phyloP scores from a whole-genome alignment of 2,888 invertebrate genomes.

The Osedax frankpressi region DNA sequence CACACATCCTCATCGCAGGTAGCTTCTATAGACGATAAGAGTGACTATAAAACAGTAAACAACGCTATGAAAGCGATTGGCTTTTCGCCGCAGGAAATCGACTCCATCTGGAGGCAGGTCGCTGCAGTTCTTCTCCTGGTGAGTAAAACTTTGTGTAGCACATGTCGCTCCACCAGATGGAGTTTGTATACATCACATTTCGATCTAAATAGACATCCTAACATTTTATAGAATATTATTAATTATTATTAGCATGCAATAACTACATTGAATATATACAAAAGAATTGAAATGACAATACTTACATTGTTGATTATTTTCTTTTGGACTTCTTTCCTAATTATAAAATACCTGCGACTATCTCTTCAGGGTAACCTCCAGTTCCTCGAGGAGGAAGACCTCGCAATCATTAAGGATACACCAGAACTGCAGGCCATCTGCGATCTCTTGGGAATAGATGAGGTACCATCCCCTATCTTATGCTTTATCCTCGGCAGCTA shows the following conservation, averaged over 20 bases:
- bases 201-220: not conserved
- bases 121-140: slow-evolving; percentile 81
- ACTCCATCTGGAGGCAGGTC: slow-evolving; percentile 77
- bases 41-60: slow-evolving; percentile 67
- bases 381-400: slow-evolving; percentile 49
- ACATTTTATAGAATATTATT: not conserved
- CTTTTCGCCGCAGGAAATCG: slow-evolving; percentile 62
- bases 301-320: too few species aligned
- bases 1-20: too few species aligned
- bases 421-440: slow-evolving; percentile 50
- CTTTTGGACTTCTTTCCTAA: too few species aligned
- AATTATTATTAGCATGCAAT: too few species aligned
- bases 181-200: too few species aligned
- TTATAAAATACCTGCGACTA: too few species aligned
- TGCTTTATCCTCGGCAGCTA: too few species aligned
- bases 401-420: slow-evolving; percentile 50
- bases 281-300: too few species aligned
- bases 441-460: slow-evolving; percentile 56
- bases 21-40: slow-evolving; percentile 62
- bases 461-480: slow-evolving; percentile 39
- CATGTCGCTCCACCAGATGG: too few species aligned
- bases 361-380: slow-evolving; percentile 58
- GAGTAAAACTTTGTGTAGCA: slow-evolving; percentile 39
- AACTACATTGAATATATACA: too few species aligned
- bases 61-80: slow-evolving; percentile 72